Evolutionary conservation across 2,888 invertebrate genomes (phyloP).

Genomic region (Osedax frankpressi): DNA sequence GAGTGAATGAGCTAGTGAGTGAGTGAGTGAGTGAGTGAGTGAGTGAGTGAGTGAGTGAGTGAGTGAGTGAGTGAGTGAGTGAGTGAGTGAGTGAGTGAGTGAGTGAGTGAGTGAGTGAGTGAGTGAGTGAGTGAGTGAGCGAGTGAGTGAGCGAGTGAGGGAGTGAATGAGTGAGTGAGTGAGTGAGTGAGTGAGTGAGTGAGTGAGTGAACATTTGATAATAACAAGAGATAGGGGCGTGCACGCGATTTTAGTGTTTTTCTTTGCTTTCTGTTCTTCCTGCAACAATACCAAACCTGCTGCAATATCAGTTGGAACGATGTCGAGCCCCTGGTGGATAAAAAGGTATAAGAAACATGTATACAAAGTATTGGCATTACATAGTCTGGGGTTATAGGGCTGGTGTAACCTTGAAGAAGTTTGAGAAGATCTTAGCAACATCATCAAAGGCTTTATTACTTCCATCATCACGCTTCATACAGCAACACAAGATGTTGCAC

Average conservation of each 20-base stretch:
- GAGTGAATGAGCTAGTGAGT: no score
- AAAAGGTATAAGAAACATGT: no score
- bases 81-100: constrained; percentile 1
- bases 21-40: constrained; percentile 1
- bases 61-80: constrained; percentile 1
- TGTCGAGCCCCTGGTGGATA: constrained; percentile 58
- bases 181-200: not conserved
- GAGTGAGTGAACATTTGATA: not conserved
- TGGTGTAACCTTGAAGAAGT: constrained; percentile 57
- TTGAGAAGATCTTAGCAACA: constrained; percentile 58
- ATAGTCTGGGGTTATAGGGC: no score
- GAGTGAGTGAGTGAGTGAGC: no score
- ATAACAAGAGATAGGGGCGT: no score
- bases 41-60: constrained; percentile 1
- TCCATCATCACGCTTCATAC: constrained; percentile 35
- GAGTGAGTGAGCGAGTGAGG: no score
- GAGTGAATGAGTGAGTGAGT: no score
- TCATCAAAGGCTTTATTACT: constrained; percentile 40
- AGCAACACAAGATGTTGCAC: constrained; percentile 36
- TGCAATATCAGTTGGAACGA: constrained; percentile 75
- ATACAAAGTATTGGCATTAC: no score
- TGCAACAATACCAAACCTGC: constrained; percentile 71
- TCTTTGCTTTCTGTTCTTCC: constrained; percentile 30
- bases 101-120: constrained; percentile 1
- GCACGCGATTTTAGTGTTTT: not conserved